Evolutionary conservation across 2,888 invertebrate genomes (phyloP).

Genomic region (Chaetoderma sp.): DNA sequence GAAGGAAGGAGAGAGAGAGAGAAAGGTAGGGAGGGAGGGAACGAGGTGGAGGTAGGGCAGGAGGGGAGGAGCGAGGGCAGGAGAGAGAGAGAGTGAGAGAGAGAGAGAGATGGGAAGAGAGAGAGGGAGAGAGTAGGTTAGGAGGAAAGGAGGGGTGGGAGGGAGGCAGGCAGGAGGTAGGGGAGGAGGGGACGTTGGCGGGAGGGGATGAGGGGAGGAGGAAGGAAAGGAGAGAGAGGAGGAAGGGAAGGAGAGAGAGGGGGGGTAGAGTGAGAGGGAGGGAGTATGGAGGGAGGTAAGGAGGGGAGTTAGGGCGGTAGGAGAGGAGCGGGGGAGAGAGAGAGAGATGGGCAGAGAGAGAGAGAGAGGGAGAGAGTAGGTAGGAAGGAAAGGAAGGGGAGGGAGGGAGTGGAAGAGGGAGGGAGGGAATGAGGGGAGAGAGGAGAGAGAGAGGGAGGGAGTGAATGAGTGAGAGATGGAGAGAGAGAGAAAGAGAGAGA

Average conservation of each 20-base stretch:
- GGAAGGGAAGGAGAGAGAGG: not conserved
- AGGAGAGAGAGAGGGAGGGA: not conserved
- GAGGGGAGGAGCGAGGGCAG: slow-evolving; percentile 3
- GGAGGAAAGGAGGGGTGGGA: not conserved
- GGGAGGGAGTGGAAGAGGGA: too few relatives aligned
- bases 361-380: too few relatives aligned
- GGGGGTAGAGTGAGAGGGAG: slow-evolving; percentile 1
- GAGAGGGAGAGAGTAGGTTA: not conserved
- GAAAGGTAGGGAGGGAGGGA: slow-evolving; percentile 3
- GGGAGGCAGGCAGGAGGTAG: too few relatives aligned
- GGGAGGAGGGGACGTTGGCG: not conserved
- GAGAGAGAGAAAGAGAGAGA: too few relatives aligned
- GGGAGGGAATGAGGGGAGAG: too few relatives aligned
- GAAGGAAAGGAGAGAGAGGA: not conserved
- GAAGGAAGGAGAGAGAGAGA: not conserved
- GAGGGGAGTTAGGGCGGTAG: not conserved
- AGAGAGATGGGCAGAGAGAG: too few relatives aligned
- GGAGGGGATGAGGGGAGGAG: not conserved
- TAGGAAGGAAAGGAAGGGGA: too few relatives aligned
- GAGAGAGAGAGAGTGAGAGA: not conserved
- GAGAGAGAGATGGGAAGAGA: not conserved
- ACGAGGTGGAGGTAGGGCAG: too few relatives aligned
- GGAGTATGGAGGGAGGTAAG: slow-evolving; percentile 4
- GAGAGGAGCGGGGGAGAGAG: too few relatives aligned
- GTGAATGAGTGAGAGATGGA: too few relatives aligned